These are phyloP conservation scores for Horisme vitalbata DNA, from an alignment of 2,888 invertebrate species.

Conservation along the genomic window DNA sequence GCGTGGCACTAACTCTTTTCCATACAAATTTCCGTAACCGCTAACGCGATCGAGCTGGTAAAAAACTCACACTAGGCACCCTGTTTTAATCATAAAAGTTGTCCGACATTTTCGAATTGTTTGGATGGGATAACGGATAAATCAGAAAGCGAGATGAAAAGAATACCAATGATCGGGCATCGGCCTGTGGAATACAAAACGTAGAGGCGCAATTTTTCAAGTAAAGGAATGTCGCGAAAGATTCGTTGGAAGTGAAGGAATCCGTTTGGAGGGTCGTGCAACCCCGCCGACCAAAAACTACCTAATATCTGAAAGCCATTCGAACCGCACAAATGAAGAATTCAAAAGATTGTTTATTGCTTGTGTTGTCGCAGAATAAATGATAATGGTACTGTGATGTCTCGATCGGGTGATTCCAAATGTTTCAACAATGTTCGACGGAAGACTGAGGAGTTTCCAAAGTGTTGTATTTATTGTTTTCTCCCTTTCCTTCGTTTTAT, in stretches of 20 bases:
- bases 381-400: constrained; percentile 9
- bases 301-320: constrained; percentile 56
- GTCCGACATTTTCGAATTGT: constrained; percentile 26
- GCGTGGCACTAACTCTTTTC: too few species aligned
- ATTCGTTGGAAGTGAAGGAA: constrained; percentile 51
- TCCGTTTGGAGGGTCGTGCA: constrained; percentile 49
- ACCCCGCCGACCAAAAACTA: constrained; percentile 52
- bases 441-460: constrained; percentile 23
- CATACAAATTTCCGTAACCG: too few species aligned
- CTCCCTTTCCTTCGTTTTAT: constrained; percentile 20
- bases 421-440: constrained; percentile 27
- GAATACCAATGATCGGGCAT: constrained; percentile 34
- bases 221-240: constrained; percentile 44
- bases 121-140: constrained; percentile 24
- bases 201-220: constrained; percentile 32
- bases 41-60: too few species aligned
- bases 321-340: constrained; percentile 57
- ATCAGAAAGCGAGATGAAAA: constrained; percentile 32
- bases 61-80: too few species aligned
- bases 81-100: constrained; percentile 32
- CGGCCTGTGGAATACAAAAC: constrained; percentile 26
- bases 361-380: constrained; percentile 38
- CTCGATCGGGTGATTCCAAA: constrained; percentile 37
- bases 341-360: constrained; percentile 57
- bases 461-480: constrained; percentile 33